phyloP scores from a whole-genome alignment of 2,113 vertebrate genomes.

The Sapayoa aenigma region DNA sequence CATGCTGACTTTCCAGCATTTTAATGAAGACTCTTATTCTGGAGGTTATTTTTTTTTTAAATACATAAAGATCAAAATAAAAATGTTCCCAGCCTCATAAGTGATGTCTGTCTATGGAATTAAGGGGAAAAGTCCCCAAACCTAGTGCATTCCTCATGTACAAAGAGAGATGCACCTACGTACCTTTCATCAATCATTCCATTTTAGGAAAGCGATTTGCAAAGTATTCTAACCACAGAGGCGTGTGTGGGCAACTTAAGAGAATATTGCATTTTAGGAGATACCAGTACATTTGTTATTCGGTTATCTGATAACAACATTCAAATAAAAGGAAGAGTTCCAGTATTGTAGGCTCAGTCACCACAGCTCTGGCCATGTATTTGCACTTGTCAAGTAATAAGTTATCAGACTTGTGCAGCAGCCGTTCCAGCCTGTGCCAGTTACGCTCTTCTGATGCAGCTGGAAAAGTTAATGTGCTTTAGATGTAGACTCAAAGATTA shows the following conservation, averaged over 20 bases:
- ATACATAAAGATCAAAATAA: background rate
- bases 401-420: background rate
- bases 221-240: background rate
- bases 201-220: background rate
- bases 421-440: background rate
- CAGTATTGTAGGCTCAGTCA: background rate
- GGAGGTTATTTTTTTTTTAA: background rate
- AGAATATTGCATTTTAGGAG: background rate
- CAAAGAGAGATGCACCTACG: background rate
- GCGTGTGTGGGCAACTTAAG: background rate
- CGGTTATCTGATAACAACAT: background rate
- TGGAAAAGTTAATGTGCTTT: background rate
- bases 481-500: background rate
- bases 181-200: background rate
- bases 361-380: background rate
- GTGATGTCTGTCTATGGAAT: background rate
- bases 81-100: background rate
- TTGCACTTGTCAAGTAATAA: background rate
- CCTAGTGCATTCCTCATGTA: background rate
- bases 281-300: background rate
- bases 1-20: background rate
- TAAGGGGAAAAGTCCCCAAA: background rate
- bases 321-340: background rate
- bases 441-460: background rate
- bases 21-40: background rate